phyloP scores from a whole-genome alignment of 1,140 invertebrate species.

The Bombus superbus region DNA sequence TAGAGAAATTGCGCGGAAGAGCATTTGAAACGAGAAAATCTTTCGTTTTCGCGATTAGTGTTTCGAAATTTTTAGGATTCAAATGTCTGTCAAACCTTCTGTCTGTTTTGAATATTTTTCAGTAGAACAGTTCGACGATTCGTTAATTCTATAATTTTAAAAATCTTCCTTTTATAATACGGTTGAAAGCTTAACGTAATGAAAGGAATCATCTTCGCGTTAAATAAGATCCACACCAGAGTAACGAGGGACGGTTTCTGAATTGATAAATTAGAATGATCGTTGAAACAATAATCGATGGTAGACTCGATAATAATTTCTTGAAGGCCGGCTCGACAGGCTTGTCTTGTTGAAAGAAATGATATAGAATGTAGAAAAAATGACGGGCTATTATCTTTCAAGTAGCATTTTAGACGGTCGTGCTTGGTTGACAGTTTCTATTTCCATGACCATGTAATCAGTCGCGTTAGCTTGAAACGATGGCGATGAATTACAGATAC shows the following conservation, averaged over 20 bases:
- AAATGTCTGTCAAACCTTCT: neutral
- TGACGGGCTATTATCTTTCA: slow-evolving; percentile 12
- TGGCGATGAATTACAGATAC: neutral
- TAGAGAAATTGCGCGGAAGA: no score
- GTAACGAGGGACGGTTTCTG: neutral
- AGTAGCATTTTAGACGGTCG: neutral
- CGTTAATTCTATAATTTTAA: neutral
- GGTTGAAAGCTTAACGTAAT: neutral
- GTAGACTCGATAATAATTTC: slow-evolving; percentile 16
- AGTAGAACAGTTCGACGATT: neutral
- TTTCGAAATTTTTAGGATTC: neutral
- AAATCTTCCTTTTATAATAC: neutral
- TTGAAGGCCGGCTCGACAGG: neutral
- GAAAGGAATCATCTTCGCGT: neutral
- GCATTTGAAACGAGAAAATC: neutral
- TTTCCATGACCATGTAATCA: slow-evolving; percentile 14
- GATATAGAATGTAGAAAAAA: neutral
- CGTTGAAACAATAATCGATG: slow-evolving; percentile 35
- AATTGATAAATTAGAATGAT: slow-evolving; percentile 34
- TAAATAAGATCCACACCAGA: neutral
- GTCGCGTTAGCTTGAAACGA: slow-evolving; percentile 8
- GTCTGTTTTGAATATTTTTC: neutral
- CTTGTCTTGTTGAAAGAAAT: neutral
- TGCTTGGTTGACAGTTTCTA: slow-evolving; percentile 7
- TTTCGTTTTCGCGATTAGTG: neutral